Evolutionary conservation across 2,888 invertebrate species (phyloP).

Genomic region (Eupithecia centaureata): DNA sequence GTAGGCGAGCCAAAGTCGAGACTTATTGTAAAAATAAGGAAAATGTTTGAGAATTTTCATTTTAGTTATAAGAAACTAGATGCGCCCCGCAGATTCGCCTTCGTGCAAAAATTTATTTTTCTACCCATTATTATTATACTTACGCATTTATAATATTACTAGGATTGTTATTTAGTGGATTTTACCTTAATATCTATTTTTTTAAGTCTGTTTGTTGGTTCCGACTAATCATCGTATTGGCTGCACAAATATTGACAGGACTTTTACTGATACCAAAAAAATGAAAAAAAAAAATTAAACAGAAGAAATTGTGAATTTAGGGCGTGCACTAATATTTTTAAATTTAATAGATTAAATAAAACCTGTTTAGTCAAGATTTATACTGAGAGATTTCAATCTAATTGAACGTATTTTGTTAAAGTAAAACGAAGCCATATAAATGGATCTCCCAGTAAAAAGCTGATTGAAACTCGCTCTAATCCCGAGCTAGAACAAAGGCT

Average conservation of each 20-base stretch:
- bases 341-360: not conserved
- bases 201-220: not conserved
- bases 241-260: not conserved
- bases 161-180: too few species aligned
- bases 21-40: constrained; percentile 39
- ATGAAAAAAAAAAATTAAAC: too few species aligned
- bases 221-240: not conserved
- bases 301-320: not conserved
- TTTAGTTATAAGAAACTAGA: constrained; percentile 1
- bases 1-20: constrained; percentile 36
- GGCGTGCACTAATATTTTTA: not conserved
- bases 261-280: too few species aligned
- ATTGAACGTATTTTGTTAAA: not conserved
- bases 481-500: constrained; percentile 35
- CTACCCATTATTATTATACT: too few species aligned
- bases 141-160: too few species aligned
- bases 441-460: constrained; percentile 47
- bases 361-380: constrained; percentile 61
- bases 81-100: too few species aligned
- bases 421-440: constrained; percentile 52
- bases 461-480: constrained; percentile 33
- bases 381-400: constrained; percentile 57
- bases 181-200: not conserved
- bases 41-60: constrained; percentile 7
- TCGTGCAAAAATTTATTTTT: too few species aligned